phyloP scores from a whole-genome alignment of 2,113 vertebrate genomes.

The Heloderma charlesbogerti region DNA sequence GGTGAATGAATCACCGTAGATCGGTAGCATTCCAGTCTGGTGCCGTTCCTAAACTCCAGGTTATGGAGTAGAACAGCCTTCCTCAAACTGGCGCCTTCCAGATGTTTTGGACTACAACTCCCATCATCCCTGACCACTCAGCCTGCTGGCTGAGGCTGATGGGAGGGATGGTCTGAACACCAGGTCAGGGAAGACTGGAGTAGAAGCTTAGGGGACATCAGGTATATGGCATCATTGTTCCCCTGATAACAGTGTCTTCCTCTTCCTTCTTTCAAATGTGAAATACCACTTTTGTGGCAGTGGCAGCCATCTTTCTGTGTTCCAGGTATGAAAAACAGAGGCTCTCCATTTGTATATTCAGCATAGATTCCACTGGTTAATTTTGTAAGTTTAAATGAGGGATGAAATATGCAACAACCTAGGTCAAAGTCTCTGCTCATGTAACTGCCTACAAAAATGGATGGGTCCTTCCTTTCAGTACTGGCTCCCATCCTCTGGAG shows the following conservation, averaged over 20 bases:
- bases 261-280: neutral
- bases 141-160: too few relatives aligned
- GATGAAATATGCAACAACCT: neutral
- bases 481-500: too few relatives aligned
- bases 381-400: neutral
- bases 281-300: neutral
- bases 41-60: neutral
- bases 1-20: constrained; percentile 6
- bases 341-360: neutral
- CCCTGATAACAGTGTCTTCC: neutral
- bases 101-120: too few relatives aligned
- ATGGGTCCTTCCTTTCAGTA: neutral
- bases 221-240: neutral
- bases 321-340: neutral
- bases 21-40: neutral
- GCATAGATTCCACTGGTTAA: neutral
- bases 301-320: neutral
- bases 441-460: neutral
- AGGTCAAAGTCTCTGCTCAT: neutral
- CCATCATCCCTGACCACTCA: too few relatives aligned
- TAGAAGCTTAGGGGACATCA: neutral
- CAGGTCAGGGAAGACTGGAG: too few relatives aligned
- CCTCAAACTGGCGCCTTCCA: too few relatives aligned
- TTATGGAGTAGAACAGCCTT: too few relatives aligned
- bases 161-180: too few relatives aligned